Conservation (phyloP, 2,888 invertebrate genomes). For the Clostera curtula region DNA sequence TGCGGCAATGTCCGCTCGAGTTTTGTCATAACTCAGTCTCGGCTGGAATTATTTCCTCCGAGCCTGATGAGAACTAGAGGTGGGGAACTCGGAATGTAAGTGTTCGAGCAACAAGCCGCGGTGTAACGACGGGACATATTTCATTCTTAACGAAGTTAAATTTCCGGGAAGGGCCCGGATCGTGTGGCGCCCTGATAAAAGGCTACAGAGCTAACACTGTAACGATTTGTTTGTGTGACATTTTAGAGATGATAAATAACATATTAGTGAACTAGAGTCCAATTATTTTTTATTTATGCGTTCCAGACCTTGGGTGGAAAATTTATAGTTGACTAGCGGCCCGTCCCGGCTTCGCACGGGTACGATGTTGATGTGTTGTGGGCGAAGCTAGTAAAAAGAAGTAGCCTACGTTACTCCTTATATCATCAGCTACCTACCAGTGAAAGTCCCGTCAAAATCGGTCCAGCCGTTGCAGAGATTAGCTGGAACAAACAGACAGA, state of each 20-base stretch:
- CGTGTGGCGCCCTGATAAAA: slow-evolving; percentile 71
- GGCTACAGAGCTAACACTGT: slow-evolving; percentile 47
- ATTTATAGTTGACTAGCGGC: too few relatives aligned
- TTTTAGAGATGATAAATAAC: slow-evolving; percentile 28
- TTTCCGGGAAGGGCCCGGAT: slow-evolving; percentile 68
- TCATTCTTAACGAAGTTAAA: slow-evolving; percentile 75
- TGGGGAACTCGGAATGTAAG: slow-evolving; percentile 67
- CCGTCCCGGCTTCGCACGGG: too few relatives aligned
- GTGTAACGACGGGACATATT: slow-evolving; percentile 71
- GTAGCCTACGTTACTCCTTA: too few relatives aligned
- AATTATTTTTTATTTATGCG: slow-evolving; percentile 11
- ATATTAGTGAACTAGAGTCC: slow-evolving; percentile 13
- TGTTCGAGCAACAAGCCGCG: slow-evolving; percentile 70
- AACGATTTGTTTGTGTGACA: slow-evolving; percentile 44
- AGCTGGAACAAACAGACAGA: too few relatives aligned
- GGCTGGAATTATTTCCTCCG: slow-evolving; percentile 73
- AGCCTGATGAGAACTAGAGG: slow-evolving; percentile 73
- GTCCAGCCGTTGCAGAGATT: too few relatives aligned
- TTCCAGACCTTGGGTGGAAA: too few relatives aligned
- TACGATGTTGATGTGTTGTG: too few relatives aligned
- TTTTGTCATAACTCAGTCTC: slow-evolving; percentile 75
- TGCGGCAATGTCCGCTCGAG: slow-evolving; percentile 72
- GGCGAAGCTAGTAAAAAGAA: too few relatives aligned
- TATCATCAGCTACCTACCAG: too few relatives aligned
- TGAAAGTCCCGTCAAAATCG: too few relatives aligned